Conservation (phyloP, 2,888 invertebrate species). For the Parnassius mnemosyne region DNA sequence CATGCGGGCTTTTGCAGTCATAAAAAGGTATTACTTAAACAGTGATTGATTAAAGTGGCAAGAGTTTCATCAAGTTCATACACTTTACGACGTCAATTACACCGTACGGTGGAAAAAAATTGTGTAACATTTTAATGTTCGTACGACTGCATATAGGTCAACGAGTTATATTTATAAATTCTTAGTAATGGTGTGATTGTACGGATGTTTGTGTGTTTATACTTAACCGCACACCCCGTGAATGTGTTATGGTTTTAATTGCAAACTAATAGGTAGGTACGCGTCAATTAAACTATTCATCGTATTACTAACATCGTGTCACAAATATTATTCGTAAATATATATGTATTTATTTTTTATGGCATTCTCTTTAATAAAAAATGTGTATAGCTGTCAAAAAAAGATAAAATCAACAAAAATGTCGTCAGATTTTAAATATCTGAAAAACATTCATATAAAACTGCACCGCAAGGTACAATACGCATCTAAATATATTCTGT, state of each 20-base stretch:
- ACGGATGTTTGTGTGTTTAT: conserved; percentile 64
- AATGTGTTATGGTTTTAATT: conserved; percentile 43
- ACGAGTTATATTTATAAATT: conserved; percentile 65
- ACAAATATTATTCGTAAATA: too few species aligned
- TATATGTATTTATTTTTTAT: too few species aligned
- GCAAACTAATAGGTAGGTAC: conserved; percentile 45
- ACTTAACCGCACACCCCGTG: conserved; percentile 49
- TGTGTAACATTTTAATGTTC: conserved; percentile 67
- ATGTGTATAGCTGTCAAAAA: too few species aligned
- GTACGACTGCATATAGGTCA: conserved; percentile 66
- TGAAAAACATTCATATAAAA: too few species aligned
- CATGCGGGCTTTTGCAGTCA: conserved; percentile 22
- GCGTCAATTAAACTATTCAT: neutral
- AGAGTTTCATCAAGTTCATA: conserved; percentile 46
- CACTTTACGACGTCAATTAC: conserved; percentile 48
- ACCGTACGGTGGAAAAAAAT: conserved; percentile 53
- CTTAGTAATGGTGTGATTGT: conserved; percentile 64
- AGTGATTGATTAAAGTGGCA: conserved; percentile 40
- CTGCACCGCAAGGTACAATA: too few species aligned
- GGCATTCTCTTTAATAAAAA: too few species aligned
- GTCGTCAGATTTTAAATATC: too few species aligned
- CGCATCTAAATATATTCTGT: too few species aligned
- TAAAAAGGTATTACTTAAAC: conserved; percentile 29
- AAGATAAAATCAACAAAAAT: too few species aligned
- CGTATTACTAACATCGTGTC: neutral